Base-by-base conservation (phyloP, 2,113 vertebrate genomes). In the Dermatemys mawii region DNA sequence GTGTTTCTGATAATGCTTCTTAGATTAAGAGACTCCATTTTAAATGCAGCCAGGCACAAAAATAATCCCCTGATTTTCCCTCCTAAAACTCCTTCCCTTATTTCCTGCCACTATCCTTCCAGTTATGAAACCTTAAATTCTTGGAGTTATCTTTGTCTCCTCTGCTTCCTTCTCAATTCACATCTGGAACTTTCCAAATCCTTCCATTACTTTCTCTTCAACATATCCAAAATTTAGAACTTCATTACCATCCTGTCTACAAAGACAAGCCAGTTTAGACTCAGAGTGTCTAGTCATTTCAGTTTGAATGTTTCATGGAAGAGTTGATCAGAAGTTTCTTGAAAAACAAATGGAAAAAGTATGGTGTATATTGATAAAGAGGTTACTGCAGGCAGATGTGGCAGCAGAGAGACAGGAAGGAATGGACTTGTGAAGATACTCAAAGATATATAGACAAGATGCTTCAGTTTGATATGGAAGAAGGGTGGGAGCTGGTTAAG, bases 141-240 rank as follows among this genome's bases (percentile, higher is more conserved):
- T 44, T 46, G 41, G 70, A 14, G 22, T 75, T 75, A 46, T 26
- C 6, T 75, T 44, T 75, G 12, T 24, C 70, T 75, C 73, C 73
- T 76, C 70, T 2, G 26, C 41, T 76, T 76, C 26, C 80, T 57
- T 55, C n/a, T 50, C 79, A 85, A 5, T 57, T 87, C 10, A 27
- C 46, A 89, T 76, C 2, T 57, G 81, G 19, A 81, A n/a, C 76
- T 94, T 54, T 91, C 24, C 38, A 27, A 76, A 75, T 41, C 84
- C 89, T 87, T 84, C 88, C 55, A 91, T 16, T 41, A 8, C 22
- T 54, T 90, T 93, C 38, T 29, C 75, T 93, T 92, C 63, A 84
- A 63, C 67, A 73, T 29, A 73, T 87, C 81, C 22, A 53, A 38
- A 88, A 88, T 60, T 63, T 55, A 94, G 86, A 96, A 93, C 8